These are phyloP conservation scores for Sebastes ruberrimus DNA, from an alignment of 2,797 vertebrate species.

Conservation along the genomic window DNA sequence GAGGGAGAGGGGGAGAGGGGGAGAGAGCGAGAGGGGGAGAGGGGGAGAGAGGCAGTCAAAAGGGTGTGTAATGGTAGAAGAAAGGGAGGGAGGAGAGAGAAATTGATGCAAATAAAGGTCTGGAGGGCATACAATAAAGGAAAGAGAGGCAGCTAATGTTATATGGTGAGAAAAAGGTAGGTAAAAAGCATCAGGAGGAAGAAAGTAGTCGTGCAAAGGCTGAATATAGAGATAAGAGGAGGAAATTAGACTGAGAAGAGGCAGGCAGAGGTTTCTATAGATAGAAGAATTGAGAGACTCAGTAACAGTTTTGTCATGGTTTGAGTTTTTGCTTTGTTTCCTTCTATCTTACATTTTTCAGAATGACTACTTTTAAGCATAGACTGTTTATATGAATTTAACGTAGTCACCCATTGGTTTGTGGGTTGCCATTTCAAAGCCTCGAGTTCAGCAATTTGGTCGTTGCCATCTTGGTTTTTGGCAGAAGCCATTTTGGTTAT, in stretches of 20 bases:
- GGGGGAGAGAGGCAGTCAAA: conserved; percentile 44
- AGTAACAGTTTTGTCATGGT: not conserved
- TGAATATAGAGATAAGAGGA: not conserved
- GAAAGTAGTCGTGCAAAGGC: not conserved
- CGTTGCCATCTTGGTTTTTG: too few relatives aligned
- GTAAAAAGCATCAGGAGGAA: not conserved
- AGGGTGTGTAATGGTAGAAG: conserved; percentile 12
- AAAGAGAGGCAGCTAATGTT: conserved; percentile 22
- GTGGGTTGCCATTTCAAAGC: not conserved
- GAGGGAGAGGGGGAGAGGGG: conserved; percentile 27
- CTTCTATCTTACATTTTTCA: not conserved
- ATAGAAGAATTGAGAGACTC: not conserved
- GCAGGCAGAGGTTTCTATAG: not conserved
- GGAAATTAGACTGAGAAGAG: not conserved
- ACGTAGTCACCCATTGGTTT: not conserved
- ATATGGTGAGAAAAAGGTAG: conserved; percentile 5
- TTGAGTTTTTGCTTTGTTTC: not conserved
- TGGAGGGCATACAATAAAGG: conserved; percentile 3
- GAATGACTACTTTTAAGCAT: not conserved
- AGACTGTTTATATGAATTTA: too few relatives aligned
- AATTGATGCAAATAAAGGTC: conserved; percentile 28
- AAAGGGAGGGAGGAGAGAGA: not conserved
- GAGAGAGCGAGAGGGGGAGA: conserved; percentile 30
- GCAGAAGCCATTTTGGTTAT: too few relatives aligned
- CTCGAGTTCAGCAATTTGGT: too few relatives aligned